phyloP scores from a whole-genome alignment of 2,113 vertebrate species.

The Salvator merianae region DNA sequence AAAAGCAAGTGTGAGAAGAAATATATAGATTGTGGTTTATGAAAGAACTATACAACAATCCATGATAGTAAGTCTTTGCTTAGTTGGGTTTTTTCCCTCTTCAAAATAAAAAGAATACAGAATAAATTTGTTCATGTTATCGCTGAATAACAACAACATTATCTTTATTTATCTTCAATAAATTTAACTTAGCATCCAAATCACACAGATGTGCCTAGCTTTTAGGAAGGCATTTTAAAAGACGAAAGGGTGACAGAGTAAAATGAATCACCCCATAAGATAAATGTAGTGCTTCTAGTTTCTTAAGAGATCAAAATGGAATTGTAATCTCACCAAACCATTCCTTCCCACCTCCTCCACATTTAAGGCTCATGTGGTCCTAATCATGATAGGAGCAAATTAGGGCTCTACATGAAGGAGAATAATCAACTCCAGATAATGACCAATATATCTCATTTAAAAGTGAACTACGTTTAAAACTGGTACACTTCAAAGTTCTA shows the following conservation, averaged over 20 bases:
- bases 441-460: not conserved
- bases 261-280: not conserved
- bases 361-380: not conserved
- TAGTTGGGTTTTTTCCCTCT: not conserved
- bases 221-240: not conserved
- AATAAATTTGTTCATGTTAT: not conserved
- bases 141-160: not conserved
- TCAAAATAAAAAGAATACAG: not conserved
- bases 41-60: not conserved
- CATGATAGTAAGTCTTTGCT: not conserved
- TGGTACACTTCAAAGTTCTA: not conserved
- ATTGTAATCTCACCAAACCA: not conserved
- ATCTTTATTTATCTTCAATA: not conserved
- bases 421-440: not conserved
- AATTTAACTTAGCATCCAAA: not conserved
- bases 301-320: not conserved
- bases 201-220: not conserved
- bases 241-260: not conserved
- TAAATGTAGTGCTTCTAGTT: not conserved
- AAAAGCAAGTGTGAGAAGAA: conserved; percentile 20
- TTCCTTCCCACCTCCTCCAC: not conserved
- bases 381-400: not conserved
- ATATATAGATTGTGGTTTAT: conserved; percentile 21
- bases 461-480: not conserved
- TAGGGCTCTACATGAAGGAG: not conserved